These are phyloP conservation scores for Neofelis nebulosa DNA, from an alignment of 2,113 vertebrate genomes.

Conservation along the genomic window DNA sequence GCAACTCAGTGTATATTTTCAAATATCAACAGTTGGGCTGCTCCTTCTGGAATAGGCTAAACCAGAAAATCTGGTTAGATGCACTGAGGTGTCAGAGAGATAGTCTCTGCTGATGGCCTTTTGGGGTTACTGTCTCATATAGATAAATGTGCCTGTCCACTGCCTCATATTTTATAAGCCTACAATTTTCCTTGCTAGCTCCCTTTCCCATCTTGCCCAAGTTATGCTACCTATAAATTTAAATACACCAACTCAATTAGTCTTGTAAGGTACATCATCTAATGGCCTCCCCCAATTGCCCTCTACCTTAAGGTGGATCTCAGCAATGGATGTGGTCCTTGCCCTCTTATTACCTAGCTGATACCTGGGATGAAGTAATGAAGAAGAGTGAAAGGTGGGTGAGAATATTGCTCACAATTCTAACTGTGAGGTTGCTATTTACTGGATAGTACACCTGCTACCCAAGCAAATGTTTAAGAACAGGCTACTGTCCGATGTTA, in stretches of 20 bases:
- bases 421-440: background rate
- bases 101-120: background rate
- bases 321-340: background rate
- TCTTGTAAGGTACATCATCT: background rate
- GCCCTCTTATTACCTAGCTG: background rate
- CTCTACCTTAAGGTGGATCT: background rate
- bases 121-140: background rate
- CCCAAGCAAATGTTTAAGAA: conserved; percentile 32
- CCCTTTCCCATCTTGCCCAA: conserved; percentile 25
- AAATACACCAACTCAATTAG: conserved; percentile 54
- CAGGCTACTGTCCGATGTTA: background rate
- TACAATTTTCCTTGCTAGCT: conserved; percentile 30
- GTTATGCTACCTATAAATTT: conserved; percentile 51
- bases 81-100: too few relatives aligned
- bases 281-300: conserved; percentile 2
- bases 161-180: conserved; percentile 47
- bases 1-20: background rate
- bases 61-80: background rate
- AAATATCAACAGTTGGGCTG: background rate
- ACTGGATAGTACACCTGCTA: background rate
- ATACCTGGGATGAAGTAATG: background rate
- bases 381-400: background rate
- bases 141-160: background rate
- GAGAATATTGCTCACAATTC: background rate
- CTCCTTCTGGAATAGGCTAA: background rate